Evolutionary conservation across 2,797 vertebrate species (phyloP), one percentile per base, ranked within the genome.

Genomic region (Acipenser oxyrinchus): DNA sequence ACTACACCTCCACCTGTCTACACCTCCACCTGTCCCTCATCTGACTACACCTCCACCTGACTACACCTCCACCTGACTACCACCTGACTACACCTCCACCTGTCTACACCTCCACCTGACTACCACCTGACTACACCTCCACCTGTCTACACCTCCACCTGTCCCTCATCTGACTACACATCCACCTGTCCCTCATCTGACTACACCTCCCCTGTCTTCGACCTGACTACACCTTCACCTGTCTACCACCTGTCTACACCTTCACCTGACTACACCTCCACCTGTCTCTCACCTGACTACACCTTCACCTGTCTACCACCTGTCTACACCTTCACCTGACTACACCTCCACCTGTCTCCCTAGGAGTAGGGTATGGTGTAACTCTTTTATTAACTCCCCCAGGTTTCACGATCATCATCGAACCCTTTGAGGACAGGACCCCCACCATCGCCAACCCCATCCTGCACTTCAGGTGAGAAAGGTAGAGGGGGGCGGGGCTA

Each of bases 321-420:
- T 37, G 23, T 2, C 23, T 3, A 37, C 23, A 37, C 23, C 23
- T 37, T 2, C 23, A 37, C 23, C 23, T 37, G 23, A 1, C 23
- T 37, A 37, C 23, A 37, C 23, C 23, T 37, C 23, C 23, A 37
- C 23, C 23, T 37, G 23, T 37, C 23, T 37, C 23, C 23, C 23
- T 37, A 4, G 23, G 23, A 37, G 23, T 37, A 37, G 23, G 23
- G 23, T 37, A 37, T 37, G 23, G 23, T 37, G 4, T 37, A 3
- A 37, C 1, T 37, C 8, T 60, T 8, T 69, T 18, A 63, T 0
- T 63, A n/a, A 1, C 8, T 6, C 37, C 2, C 69, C 0, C 73
- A 96, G 94, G 94, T 53, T 96, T 95, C 64, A 95, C 94, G 65
- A 94, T 96, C 64, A 94, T 96, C 78, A 96, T 96, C 0, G 94